Evolutionary conservation across 37 sponge, comb jelly and placozoan species (phyloP).

Genomic region (Tethya wilhelma): DNA sequence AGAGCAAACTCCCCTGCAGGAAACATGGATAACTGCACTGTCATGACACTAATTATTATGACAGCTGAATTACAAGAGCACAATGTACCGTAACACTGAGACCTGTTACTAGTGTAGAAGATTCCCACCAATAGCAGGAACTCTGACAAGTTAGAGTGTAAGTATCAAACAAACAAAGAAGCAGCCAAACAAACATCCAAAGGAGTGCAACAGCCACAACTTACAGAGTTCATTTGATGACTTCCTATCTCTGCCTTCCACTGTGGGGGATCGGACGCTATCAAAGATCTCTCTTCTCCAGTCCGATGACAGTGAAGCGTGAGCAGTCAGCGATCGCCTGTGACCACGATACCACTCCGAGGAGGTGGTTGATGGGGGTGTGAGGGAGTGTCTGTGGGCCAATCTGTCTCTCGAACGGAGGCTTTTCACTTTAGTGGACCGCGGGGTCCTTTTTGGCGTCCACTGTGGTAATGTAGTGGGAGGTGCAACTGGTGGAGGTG

Average conservation of each 20-base stretch:
- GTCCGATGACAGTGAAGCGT: no score
- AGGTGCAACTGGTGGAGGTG: not conserved
- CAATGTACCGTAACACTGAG: no score
- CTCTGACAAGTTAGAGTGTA: not conserved
- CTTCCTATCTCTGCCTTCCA: conserved; percentile 1
- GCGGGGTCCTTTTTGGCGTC: no score
- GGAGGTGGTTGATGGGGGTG: conserved; percentile 11
- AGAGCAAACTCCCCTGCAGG: no score
- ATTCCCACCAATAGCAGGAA: not conserved
- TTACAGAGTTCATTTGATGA: conserved; percentile 40
- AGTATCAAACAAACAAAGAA: not conserved
- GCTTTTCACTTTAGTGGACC: no score
- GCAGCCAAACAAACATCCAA: no score
- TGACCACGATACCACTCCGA: conserved; percentile 8
- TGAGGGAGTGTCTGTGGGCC: not conserved
- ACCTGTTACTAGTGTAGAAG: no score
- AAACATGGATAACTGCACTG: no score
- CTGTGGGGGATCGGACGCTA: conserved; percentile 34
- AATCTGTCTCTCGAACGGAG: no score
- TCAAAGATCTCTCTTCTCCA: conserved; percentile 66
- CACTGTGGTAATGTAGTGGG: no score
- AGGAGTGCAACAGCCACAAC: not conserved
- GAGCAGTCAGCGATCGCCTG: conserved; percentile 21
- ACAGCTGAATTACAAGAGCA: no score
- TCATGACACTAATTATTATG: no score